These are phyloP conservation scores for Ranitomeya imitator DNA, from an alignment of 2,113 vertebrate genomes.

Conservation along the genomic window DNA sequence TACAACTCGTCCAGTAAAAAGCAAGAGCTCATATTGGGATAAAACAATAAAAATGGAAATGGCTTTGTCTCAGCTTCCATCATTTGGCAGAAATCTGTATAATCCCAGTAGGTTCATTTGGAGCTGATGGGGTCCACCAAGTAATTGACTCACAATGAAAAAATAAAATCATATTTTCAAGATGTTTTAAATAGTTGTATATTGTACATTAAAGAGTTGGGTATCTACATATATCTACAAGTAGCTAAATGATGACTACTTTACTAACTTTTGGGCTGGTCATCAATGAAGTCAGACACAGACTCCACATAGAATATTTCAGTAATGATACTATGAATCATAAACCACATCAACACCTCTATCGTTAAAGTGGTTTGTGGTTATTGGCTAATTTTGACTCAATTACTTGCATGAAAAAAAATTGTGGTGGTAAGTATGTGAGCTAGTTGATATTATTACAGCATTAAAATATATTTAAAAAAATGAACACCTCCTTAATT, in stretches of 20 bases:
- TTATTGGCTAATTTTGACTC: constrained; percentile 1
- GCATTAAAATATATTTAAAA: background rate
- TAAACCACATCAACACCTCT: constrained; percentile 1
- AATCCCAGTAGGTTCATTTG: too few species aligned
- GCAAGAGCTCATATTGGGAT: too few species aligned
- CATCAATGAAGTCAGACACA: background rate
- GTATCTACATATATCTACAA: background rate
- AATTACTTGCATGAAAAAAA: constrained; percentile 6
- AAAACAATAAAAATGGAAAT: too few species aligned
- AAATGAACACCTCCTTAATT: background rate
- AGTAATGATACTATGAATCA: background rate
- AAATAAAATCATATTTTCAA: too few species aligned
- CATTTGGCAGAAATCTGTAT: too few species aligned
- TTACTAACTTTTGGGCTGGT: background rate
- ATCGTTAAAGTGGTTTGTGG: constrained; percentile 30
- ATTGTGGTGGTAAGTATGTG: constrained; percentile 2
- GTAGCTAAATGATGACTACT: background rate
- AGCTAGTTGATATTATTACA: background rate
- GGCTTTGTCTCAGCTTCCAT: too few species aligned
- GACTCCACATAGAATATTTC: too few species aligned
- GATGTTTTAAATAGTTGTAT: too few species aligned
- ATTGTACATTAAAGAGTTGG: too few species aligned
- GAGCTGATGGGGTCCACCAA: too few species aligned
- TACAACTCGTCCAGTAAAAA: too few species aligned
- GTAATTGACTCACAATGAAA: too few species aligned